These are phyloP conservation scores for Mythimna vitellina DNA, from an alignment of 2,888 invertebrate species.

Conservation along the genomic window DNA sequence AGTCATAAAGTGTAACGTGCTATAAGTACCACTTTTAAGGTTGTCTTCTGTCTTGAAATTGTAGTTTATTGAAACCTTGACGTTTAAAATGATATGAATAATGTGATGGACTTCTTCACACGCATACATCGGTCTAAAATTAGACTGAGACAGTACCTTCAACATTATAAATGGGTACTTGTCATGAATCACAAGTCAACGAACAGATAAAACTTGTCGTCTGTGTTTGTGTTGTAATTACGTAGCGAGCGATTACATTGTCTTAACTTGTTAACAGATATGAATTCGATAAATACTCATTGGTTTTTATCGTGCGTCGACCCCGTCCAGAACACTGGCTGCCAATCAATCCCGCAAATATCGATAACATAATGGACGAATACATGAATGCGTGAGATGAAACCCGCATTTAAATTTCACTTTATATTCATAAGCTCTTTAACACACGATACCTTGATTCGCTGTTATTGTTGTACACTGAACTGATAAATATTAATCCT, in stretches of 20 bases:
- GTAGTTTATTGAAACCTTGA: constrained; percentile 46
- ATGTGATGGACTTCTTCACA: constrained; percentile 52
- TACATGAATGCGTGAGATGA: constrained; percentile 79
- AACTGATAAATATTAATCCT: constrained; percentile 85
- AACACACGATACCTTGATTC: constrained; percentile 80
- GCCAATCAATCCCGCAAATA: constrained; percentile 69
- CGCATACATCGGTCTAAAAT: constrained; percentile 55
- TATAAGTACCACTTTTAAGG: constrained; percentile 51
- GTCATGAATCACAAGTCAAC: constrained; percentile 73
- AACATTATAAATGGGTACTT: constrained; percentile 55
- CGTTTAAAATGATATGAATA: constrained; percentile 49
- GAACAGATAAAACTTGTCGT: constrained; percentile 74
- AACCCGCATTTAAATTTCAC: constrained; percentile 75
- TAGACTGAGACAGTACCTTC: constrained; percentile 52
- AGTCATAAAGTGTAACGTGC: constrained; percentile 53
- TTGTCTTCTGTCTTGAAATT: constrained; percentile 40
- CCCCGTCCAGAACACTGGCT: constrained; percentile 69
- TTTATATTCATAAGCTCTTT: constrained; percentile 84
- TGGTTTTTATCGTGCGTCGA: constrained; percentile 81
- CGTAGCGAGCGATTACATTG: constrained; percentile 76
- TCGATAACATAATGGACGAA: constrained; percentile 67
- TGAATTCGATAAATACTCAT: constrained; percentile 77
- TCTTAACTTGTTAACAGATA: constrained; percentile 80
- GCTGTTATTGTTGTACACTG: constrained; percentile 78
- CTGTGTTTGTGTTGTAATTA: constrained; percentile 74